A percentile compares a stretch with the other conserved stretches of the same genome.
Evolutionary conservation across 1,140 invertebrate species (phyloP).

Genomic region (Elysia chlorotica): DNA sequence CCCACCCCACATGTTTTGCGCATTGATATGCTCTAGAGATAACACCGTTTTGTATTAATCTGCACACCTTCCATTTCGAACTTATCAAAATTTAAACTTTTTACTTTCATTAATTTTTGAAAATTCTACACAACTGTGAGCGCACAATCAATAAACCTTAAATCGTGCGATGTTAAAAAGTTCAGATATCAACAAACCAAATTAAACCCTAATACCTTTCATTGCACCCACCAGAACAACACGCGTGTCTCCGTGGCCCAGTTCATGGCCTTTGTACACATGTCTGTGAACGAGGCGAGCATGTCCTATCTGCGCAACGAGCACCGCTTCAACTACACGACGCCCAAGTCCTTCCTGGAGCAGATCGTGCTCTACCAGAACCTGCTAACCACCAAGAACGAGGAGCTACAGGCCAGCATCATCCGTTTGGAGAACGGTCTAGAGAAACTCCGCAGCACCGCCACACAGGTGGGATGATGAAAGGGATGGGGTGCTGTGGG

Average conservation of each 20-base stretch:
- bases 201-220: too few relatives aligned
- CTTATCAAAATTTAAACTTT: too few relatives aligned
- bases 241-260: constrained; percentile 69
- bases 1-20: too few relatives aligned
- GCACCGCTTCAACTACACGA: constrained; percentile 93
- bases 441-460: constrained; percentile 79
- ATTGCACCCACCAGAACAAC: constrained; percentile 33
- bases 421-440: constrained; percentile 89
- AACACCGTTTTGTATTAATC: too few relatives aligned
- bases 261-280: constrained; percentile 95
- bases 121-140: too few relatives aligned
- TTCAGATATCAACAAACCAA: not conserved
- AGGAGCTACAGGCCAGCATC: constrained; percentile 82
- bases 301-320: constrained; percentile 86
- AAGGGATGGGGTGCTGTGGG: not conserved
- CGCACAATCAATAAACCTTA: too few relatives aligned
- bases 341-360: constrained; percentile 94
- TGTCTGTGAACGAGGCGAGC: constrained; percentile 88
- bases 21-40: too few relatives aligned
- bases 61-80: too few relatives aligned
- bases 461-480: constrained; percentile 83
- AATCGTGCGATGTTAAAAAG: not conserved
- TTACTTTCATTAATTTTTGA: too few relatives aligned
- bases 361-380: constrained; percentile 92
- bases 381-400: constrained; percentile 80